Evolutionary conservation across 2,797 vertebrate species (phyloP), one percentile per base, ranked within the genome.

Genomic region (Peromyscus aztecus): DNA sequence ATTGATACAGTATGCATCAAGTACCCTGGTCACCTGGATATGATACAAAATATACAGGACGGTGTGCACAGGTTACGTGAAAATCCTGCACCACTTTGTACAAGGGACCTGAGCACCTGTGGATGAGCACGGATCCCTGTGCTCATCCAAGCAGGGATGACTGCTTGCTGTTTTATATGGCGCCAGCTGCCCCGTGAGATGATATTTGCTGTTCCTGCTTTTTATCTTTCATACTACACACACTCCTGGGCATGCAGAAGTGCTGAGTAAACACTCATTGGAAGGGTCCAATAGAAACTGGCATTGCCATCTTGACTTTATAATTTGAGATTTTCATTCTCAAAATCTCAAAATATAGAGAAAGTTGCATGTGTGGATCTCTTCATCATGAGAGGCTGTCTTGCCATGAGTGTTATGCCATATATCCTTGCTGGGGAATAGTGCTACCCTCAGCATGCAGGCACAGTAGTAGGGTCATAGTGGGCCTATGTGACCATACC

Each of bases 401-500:
- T 12, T 17, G 4, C 9, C 21, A 31, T 3, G 27, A 2, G 31
- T 65, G 19, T 67, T 40, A 34, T 0, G 3, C 34, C 10, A 55
- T n/a, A 14, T 16, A 21, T 65, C 34, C 57, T n/a, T 55, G 43
- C 6, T 8, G 13, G 63, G 31, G 34, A 34, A 49, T n/a, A 46
- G 63, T 24, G 3, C 63, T 49, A 49, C 19, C 61, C 83, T 67
- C 21, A 23, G 61, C 21, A 52, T 2, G 11, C 19, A n/a, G 21
- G 12, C 83, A 85, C 2, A n/a, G 31, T 2, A 34, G 61, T 16
- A 49, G 4, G 4, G 61, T 14, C 23, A 4, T 21, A 29, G 23
- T 4, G 24, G 34, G 23, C 37, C 63, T 61, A 61, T 43, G 37
- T 40, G 34, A 71, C 31, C 0, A 0, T 6, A 6, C 0, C 40